Evolutionary conservation across 2,113 vertebrate species (phyloP).

Genomic region (Sciurus niger): DNA sequence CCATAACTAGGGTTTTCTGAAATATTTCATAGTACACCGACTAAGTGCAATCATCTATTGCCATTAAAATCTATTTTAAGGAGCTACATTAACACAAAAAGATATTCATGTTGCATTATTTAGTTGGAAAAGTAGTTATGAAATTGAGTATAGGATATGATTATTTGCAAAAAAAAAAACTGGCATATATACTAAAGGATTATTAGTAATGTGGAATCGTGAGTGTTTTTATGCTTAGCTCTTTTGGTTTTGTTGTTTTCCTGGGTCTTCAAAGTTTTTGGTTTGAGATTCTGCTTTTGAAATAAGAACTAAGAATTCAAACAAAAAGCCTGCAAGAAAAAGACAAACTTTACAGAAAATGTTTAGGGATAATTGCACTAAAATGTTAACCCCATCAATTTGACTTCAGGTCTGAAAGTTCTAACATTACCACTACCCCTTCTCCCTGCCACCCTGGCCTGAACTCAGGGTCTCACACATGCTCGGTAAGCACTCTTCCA

Average conservation of each 20-base stretch:
- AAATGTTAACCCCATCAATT: neutral
- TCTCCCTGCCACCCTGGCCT: neutral
- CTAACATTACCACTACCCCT: neutral
- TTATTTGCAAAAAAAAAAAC: neutral
- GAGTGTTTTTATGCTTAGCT: neutral
- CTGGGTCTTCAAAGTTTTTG: neutral
- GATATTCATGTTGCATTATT: neutral
- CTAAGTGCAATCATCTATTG: neutral
- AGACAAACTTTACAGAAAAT: neutral
- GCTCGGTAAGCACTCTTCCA: neutral
- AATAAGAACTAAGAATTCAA: slow-evolving; percentile 19
- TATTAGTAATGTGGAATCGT: neutral
- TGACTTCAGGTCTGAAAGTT: neutral
- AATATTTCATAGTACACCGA: neutral
- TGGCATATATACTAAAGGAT: neutral
- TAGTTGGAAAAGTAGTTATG: neutral
- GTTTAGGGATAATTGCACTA: neutral
- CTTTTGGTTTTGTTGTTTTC: neutral
- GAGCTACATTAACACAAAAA: neutral
- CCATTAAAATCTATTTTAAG: neutral
- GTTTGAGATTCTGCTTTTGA: slow-evolving; percentile 58
- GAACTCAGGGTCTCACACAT: neutral
- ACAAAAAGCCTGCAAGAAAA: neutral
- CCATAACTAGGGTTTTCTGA: neutral
- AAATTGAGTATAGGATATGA: neutral